Evolutionary conservation across 2,113 vertebrate genomes (phyloP).

Genomic region (Callocephalon fimbriatum): DNA sequence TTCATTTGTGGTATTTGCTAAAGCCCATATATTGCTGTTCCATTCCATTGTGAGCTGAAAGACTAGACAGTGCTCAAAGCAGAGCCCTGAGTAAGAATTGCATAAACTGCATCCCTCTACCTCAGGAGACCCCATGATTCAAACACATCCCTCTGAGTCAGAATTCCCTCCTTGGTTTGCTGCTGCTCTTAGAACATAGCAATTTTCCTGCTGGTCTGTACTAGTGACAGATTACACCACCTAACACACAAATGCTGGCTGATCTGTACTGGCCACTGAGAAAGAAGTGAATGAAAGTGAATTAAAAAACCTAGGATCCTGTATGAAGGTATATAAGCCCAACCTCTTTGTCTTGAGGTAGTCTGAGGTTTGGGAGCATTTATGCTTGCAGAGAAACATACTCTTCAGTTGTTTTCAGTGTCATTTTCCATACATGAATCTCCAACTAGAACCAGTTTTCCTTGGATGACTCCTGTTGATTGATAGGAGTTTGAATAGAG

Average conservation of each 20-base stretch:
- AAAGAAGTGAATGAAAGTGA: background rate
- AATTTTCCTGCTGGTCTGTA: background rate
- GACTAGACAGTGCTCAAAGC: background rate
- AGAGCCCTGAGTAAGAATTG: background rate
- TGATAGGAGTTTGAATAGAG: background rate
- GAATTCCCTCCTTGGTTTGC: background rate
- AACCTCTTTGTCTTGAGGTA: background rate
- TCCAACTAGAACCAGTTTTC: background rate
- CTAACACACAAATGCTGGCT: background rate
- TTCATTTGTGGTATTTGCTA: background rate
- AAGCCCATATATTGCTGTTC: background rate
- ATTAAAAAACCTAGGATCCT: background rate
- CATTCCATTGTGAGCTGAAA: background rate
- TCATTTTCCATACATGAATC: background rate
- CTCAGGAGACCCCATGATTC: background rate
- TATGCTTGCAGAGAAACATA: background rate
- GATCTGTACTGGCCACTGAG: background rate
- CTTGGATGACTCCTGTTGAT: background rate
- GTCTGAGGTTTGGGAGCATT: background rate
- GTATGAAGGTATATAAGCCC: background rate
- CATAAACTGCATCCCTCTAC: background rate
- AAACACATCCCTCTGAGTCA: background rate
- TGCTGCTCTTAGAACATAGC: background rate
- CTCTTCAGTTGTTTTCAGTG: background rate
- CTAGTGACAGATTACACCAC: background rate